Evolutionary conservation across 2,113 vertebrate genomes (phyloP).

Genomic region (Lepidiolamprologus cunningtoni): DNA sequence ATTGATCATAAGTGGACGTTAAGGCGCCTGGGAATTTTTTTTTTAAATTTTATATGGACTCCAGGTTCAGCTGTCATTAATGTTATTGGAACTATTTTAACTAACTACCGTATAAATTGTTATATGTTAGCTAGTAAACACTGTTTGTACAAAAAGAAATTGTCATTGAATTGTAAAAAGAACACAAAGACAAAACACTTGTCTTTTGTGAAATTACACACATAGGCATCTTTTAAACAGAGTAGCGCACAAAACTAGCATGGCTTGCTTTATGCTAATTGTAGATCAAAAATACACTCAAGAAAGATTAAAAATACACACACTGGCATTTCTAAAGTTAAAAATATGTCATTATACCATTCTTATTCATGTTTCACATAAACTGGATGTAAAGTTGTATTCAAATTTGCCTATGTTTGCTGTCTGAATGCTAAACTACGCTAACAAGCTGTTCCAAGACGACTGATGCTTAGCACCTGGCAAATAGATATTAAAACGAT

Average conservation of each 20-base stretch:
- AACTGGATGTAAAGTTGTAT: neutral
- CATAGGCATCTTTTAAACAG: neutral
- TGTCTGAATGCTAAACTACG: neutral
- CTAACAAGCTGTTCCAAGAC: neutral
- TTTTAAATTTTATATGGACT: fast-evolving
- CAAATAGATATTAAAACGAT: fast-evolving
- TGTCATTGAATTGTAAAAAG: neutral
- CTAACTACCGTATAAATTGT: neutral
- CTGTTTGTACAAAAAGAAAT: neutral
- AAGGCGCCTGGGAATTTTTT: neutral
- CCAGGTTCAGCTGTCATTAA: neutral
- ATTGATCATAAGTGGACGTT: neutral
- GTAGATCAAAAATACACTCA: neutral
- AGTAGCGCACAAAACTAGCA: neutral
- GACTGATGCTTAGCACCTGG: neutral
- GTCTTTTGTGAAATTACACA: neutral
- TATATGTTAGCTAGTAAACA: neutral
- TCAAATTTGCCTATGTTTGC: neutral
- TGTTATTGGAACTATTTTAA: neutral
- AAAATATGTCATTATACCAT: neutral
- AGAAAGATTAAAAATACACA: neutral
- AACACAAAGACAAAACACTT: neutral
- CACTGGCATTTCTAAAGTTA: neutral
- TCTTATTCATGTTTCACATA: neutral
- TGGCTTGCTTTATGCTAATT: neutral